phyloP scores from a whole-genome alignment of 2,113 vertebrate genomes.

The Scopus umbretta region DNA sequence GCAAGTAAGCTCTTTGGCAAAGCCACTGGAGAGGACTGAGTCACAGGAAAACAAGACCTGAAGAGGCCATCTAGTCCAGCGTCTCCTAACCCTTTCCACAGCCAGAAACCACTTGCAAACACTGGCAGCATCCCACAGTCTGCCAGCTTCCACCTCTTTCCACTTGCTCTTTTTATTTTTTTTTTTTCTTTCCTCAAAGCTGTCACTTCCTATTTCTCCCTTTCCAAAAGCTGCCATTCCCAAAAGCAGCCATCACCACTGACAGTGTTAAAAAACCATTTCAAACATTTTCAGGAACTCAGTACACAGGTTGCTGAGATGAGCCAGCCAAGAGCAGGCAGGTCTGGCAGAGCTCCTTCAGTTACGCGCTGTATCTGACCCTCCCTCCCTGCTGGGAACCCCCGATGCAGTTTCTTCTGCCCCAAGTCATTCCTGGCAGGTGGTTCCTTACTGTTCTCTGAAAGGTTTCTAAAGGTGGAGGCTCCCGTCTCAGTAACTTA shows the following conservation, averaged over 20 bases:
- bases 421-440: neutral
- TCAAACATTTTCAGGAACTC: neutral
- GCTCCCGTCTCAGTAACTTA: neutral
- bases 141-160: neutral
- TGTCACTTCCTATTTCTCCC: neutral
- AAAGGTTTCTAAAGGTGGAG: neutral
- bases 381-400: neutral
- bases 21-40: neutral
- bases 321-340: neutral
- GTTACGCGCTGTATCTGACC: rapidly evolving
- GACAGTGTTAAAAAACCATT: neutral
- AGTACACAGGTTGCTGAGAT: neutral
- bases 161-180: neutral
- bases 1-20: neutral
- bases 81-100: neutral
- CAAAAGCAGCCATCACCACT: neutral
- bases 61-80: neutral
- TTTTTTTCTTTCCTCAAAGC: neutral
- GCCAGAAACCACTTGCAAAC: neutral
- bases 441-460: neutral
- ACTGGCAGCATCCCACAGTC: neutral
- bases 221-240: neutral
- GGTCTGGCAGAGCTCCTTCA: neutral
- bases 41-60: neutral
- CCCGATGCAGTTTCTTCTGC: neutral